phyloP scores from a whole-genome alignment of 2,797 vertebrate species.

The Rhadinocentrus ornatus region DNA sequence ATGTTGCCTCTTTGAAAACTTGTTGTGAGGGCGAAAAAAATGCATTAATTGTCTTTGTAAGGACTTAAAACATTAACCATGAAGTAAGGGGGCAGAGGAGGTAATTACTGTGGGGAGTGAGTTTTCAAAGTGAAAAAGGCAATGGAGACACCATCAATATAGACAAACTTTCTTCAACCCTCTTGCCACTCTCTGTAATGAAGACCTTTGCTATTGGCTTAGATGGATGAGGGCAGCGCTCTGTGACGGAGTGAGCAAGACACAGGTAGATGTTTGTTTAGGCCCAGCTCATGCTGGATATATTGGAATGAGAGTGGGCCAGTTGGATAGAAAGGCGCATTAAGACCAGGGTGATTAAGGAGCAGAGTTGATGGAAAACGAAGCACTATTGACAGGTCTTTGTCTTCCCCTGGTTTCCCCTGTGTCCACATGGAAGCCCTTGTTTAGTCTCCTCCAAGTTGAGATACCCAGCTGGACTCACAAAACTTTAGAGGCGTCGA shows the following conservation, averaged over 20 bases:
- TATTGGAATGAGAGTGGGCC: constrained; percentile 76
- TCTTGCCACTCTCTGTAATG: constrained; percentile 78
- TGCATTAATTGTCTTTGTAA: constrained; percentile 71
- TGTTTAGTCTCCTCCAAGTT: constrained; percentile 70
- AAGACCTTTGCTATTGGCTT: constrained; percentile 81
- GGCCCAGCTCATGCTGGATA: constrained; percentile 66
- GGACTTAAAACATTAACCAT: constrained; percentile 68
- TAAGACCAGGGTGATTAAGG: constrained; percentile 83
- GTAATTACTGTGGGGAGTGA: constrained; percentile 74
- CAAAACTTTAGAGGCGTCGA: constrained; percentile 82
- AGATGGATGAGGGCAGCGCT: constrained; percentile 77
- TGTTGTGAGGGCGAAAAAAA: constrained; percentile 7
- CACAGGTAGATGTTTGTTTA: constrained; percentile 81
- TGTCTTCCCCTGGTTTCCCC: constrained; percentile 74
- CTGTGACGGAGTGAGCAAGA: constrained; percentile 60
- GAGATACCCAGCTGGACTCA: constrained; percentile 78
- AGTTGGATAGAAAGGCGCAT: constrained; percentile 70
- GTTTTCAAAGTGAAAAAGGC: constrained; percentile 73
- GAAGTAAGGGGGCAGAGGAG: constrained; percentile 60
- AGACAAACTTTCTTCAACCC: constrained; percentile 73
- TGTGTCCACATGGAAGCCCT: constrained; percentile 74
- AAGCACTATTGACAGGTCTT: constrained; percentile 82
- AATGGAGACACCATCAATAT: constrained; percentile 81
- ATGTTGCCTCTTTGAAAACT: constrained; percentile 47
- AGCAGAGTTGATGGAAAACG: constrained; percentile 83